phyloP scores from a whole-genome alignment of 2,113 vertebrate genomes.

The Coptodon bakossiorum region DNA sequence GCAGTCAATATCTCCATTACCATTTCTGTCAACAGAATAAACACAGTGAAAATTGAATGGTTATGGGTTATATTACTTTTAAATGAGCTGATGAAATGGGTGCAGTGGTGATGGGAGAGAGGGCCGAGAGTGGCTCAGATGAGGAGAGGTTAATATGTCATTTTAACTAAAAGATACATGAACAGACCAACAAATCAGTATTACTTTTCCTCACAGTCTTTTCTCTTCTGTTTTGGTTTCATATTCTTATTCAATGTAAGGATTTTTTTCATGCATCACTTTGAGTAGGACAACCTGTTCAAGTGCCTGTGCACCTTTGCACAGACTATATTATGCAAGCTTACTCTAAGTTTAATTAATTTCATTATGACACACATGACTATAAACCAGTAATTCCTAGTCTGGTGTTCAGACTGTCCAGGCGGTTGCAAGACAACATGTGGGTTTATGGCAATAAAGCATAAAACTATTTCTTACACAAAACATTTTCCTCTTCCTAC shows the following conservation, averaged over 20 bases:
- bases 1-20: conserved; percentile 43
- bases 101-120: not conserved
- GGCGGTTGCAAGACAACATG: not conserved
- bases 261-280: not conserved
- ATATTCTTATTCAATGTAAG: not conserved
- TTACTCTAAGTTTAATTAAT: not conserved
- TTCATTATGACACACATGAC: not conserved
- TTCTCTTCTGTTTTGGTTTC: not conserved
- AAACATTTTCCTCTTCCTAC: not conserved
- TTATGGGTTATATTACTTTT: conserved; percentile 39
- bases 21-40: conserved; percentile 33
- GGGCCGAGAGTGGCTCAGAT: not conserved
- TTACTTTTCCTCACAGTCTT: not conserved
- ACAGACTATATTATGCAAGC: not conserved
- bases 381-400: not conserved
- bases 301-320: not conserved
- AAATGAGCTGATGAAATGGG: conserved; percentile 45
- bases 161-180: not conserved
- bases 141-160: not conserved
- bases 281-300: not conserved
- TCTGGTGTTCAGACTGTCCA: not conserved
- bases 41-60: conserved; percentile 35
- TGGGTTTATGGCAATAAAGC: not conserved
- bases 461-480: not conserved
- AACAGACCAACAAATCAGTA: not conserved